Evolutionary conservation across 1,140 invertebrate genomes (phyloP), one percentile per base, ranked within the genome.

Genomic region (Rhagoletis pomonella): DNA sequence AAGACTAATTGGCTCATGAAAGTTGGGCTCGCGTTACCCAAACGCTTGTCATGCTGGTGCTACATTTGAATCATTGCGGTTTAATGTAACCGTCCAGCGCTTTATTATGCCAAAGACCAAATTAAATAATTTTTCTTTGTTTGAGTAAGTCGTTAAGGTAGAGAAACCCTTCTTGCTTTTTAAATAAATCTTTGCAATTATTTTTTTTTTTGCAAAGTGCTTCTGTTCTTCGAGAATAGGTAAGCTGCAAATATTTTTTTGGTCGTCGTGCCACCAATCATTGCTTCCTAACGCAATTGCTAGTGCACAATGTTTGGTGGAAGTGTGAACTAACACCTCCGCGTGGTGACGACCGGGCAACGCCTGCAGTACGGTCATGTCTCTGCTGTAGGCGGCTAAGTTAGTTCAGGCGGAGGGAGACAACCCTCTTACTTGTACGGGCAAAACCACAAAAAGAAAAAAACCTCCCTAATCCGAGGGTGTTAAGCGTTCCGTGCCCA

Each of bases 401-500:
- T 64, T n/a, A 64, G 62, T 64, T 64, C 62, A n/a, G 4, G 62
- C 62, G 10, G 62, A 64, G 62, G 62, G 62, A 64, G 62, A n/a
- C 9, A 64, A 12, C 62, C 62, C 62, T 64, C 17, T n/a, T 5
- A 29, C 29, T 29, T 29, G 29, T 29, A 29, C 29, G 29, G 29
- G 29, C 29, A 29, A 29, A 29, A 29, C 1, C 29, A 29, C 29
- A 29, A 29, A 29, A 29, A 29, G 29, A 29, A 17, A 64, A 64
- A 64, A 64, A 64, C 62, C 62, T 64, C 62, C 62, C 9, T 64
- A 64, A 64, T 14, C 62, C 17, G 62, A 64, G 62, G 62, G 62
- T 64, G 62, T 64, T 64, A 64, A 14, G 62, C 62, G 62, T 64
- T 64, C 62, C 62, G 62, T 64, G 62, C 62, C 62, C 62, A 64